These are phyloP conservation scores for Cyclophora albipunctata DNA, from an alignment of 2,888 invertebrate species.

Conservation along the genomic window DNA sequence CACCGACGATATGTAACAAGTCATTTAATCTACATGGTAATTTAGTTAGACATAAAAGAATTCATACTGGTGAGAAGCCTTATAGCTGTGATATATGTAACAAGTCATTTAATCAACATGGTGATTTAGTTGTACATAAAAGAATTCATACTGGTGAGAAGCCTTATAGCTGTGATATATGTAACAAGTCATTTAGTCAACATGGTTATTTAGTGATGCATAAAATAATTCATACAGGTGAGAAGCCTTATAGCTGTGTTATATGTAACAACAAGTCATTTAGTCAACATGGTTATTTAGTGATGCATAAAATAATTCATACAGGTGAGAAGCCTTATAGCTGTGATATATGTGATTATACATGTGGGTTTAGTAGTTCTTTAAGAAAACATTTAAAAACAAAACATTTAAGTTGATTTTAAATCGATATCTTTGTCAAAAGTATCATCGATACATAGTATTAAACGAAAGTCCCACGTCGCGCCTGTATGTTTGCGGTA, in stretches of 20 bases:
- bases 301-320: conserved; percentile 1
- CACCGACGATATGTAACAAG: conserved; percentile 1
- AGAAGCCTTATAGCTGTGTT: conserved; percentile 4
- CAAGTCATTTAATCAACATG: neutral
- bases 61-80: conserved; percentile 4
- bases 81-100: conserved; percentile 1
- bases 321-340: conserved; percentile 1
- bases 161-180: conserved; percentile 5
- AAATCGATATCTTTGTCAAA: too few relatives aligned
- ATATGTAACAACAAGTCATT: conserved; percentile 3
- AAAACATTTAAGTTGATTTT: neutral
- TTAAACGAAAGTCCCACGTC: too few relatives aligned
- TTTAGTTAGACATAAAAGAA: conserved; percentile 3
- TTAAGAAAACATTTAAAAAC: conserved; percentile 1
- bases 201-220: neutral
- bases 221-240: conserved; percentile 1
- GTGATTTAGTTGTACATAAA: conserved; percentile 3
- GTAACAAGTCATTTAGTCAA: conserved; percentile 1
- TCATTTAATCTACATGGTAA: neutral
- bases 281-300: neutral
- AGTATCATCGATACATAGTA: too few relatives aligned
- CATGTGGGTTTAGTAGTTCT: neutral
- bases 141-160: conserved; percentile 3
- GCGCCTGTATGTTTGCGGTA: too few relatives aligned
- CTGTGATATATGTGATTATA: conserved; percentile 1